Percentiles rank a stretch among this genome's conserved stretches.
Evolutionary conservation across 2,888 invertebrate species (phyloP).

Genomic region (Tetragonisca angustula): DNA sequence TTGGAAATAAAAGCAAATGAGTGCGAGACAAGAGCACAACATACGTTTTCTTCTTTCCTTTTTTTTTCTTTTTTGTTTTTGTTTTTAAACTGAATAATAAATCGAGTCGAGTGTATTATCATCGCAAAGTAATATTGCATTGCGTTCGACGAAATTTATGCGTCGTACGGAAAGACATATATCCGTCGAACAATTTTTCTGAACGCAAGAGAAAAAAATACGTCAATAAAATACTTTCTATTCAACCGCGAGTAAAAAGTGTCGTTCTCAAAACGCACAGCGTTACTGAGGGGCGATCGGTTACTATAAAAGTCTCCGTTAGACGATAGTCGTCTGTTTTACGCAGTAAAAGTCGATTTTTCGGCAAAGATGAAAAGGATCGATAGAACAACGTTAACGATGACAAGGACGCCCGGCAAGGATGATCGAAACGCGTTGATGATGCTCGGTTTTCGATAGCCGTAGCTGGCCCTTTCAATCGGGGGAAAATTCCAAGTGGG

Average conservation of each 20-base stretch:
- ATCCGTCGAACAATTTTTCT: not conserved
- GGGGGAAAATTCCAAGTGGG: slow-evolving; percentile 61
- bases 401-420: slow-evolving; percentile 25
- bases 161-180: too few relatives aligned
- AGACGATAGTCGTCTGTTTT: slow-evolving; percentile 53
- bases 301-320: slow-evolving; percentile 70
- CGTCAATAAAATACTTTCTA: not conserved
- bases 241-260: not conserved
- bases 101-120: not conserved
- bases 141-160: not conserved
- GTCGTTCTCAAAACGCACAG: not conserved
- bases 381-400: slow-evolving; percentile 15
- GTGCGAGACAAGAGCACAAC: not conserved
- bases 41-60: too few relatives aligned
- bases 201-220: not conserved
- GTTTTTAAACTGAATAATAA: not conserved
- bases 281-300: not conserved
- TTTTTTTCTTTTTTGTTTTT: not conserved
- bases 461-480: slow-evolving; percentile 24
- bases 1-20: not conserved
- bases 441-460: slow-evolving; percentile 37
- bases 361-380: not conserved
- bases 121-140: not conserved
- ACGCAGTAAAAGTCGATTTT: slow-evolving; percentile 21
- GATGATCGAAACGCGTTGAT: slow-evolving; percentile 51